These are phyloP conservation scores for Orthosia gracilis DNA, from an alignment of 2,888 invertebrate genomes.

Conservation along the genomic window DNA sequence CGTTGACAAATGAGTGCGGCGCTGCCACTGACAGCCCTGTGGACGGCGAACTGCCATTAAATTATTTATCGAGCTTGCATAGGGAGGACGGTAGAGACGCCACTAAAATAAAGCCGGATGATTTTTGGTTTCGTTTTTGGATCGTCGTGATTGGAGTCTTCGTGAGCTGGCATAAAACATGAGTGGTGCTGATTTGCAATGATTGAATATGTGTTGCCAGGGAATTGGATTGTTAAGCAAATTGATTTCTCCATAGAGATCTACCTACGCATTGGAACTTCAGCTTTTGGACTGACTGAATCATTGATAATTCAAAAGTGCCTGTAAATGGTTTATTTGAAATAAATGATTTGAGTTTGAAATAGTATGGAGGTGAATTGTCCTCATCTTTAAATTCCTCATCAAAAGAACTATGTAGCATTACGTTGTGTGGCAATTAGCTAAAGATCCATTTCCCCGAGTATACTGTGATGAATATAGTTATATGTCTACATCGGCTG, in stretches of 20 bases:
- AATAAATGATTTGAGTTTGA: too few relatives aligned
- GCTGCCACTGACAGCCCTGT: conserved; percentile 75
- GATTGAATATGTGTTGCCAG: not conserved
- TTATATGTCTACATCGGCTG: not conserved
- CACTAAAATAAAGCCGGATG: conserved; percentile 29
- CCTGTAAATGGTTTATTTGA: too few relatives aligned
- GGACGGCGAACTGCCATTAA: conserved; percentile 69
- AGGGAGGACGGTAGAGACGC: conserved; percentile 27
- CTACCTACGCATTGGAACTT: too few relatives aligned
- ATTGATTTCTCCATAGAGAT: not conserved
- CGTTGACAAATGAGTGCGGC: conserved; percentile 80
- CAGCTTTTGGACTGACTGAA: too few relatives aligned
- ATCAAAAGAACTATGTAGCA: not conserved
- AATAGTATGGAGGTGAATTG: too few relatives aligned
- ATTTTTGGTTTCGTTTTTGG: conserved; percentile 32
- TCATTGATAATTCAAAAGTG: not conserved
- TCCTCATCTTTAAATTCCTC: too few relatives aligned
- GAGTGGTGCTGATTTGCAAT: not conserved
- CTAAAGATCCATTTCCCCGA: not conserved
- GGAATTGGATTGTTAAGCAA: not conserved
- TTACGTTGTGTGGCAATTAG: not conserved
- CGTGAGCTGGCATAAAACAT: conserved; percentile 1
- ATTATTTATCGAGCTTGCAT: conserved; percentile 73
- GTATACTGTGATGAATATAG: too few relatives aligned
- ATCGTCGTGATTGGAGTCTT: conserved; percentile 22